phyloP scores from a whole-genome alignment of 2,113 vertebrate species.

The Lipotes vexillifer region DNA sequence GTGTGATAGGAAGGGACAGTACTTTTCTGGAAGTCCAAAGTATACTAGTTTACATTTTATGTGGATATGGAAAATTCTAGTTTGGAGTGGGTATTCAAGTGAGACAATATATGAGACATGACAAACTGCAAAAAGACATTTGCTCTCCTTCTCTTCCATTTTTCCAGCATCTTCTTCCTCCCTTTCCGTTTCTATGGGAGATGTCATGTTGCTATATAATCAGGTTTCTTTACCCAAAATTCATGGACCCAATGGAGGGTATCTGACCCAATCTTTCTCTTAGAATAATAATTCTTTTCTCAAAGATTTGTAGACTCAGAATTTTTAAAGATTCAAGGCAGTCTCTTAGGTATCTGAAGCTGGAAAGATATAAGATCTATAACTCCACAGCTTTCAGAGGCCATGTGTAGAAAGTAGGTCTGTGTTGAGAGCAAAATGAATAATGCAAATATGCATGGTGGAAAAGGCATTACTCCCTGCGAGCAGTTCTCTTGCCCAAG shows the following conservation, averaged over 20 bases:
- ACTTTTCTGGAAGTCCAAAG: background rate
- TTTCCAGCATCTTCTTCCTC: background rate
- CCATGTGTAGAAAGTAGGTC: background rate
- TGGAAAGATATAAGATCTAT: background rate
- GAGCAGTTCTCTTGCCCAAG: background rate
- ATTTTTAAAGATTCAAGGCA: background rate
- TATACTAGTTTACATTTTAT: background rate
- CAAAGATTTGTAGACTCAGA: background rate
- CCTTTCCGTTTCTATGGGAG: background rate
- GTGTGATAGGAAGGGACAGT: background rate
- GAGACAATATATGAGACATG: background rate
- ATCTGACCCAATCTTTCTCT: background rate
- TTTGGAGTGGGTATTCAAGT: background rate
- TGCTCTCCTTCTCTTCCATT: background rate
- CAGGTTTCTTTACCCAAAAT: background rate
- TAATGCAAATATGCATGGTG: background rate
- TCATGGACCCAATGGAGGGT: background rate
- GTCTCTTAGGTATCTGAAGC: background rate
- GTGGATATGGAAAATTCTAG: background rate
- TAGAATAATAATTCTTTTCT: background rate
- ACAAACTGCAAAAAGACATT: background rate
- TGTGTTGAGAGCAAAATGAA: background rate
- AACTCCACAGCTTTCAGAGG: background rate
- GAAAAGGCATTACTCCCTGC: background rate
- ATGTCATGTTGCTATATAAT: background rate